Percentiles rank a stretch among this genome's conserved stretches.
phyloP scores from a whole-genome alignment of 2,113 vertebrate species.

The Cromileptes altivelis region DNA sequence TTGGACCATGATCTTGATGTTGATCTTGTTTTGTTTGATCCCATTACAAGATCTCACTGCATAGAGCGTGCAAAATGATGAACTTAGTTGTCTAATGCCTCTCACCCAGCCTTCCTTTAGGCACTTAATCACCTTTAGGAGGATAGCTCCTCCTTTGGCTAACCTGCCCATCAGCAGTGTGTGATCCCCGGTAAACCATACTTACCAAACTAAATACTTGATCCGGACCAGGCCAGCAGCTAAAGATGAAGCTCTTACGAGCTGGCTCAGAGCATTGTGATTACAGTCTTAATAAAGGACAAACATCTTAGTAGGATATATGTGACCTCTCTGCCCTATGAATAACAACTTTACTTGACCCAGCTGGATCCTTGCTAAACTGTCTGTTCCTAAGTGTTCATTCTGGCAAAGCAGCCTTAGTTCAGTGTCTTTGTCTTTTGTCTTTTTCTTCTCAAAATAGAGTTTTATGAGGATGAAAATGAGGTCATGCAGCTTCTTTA shows the following conservation, averaged over 20 bases:
- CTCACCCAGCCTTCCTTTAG: constrained; percentile 90
- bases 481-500: background rate
- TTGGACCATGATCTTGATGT: background rate
- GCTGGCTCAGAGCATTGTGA: constrained; percentile 83
- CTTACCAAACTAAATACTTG: constrained; percentile 90
- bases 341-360: constrained; percentile 65
- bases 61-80: constrained; percentile 87
- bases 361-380: constrained; percentile 75
- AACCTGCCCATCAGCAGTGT: constrained; percentile 81
- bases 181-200: constrained; percentile 82
- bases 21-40: constrained; percentile 78
- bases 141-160: constrained; percentile 86
- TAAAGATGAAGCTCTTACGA: constrained; percentile 82
- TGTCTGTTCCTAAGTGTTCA: constrained; percentile 52
- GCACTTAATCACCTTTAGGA: constrained; percentile 90
- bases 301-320: constrained; percentile 84
- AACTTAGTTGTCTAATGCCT: constrained; percentile 85
- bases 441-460: background rate
- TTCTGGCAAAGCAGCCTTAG: background rate
- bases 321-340: constrained; percentile 78
- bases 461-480: background rate
- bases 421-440: background rate
- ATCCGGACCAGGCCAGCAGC: constrained; percentile 84
- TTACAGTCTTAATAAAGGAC: constrained; percentile 86
- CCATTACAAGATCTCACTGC: constrained; percentile 82